Base-by-base conservation (phyloP, 1,140 invertebrate species). In the Habropoda laboriosa region DNA sequence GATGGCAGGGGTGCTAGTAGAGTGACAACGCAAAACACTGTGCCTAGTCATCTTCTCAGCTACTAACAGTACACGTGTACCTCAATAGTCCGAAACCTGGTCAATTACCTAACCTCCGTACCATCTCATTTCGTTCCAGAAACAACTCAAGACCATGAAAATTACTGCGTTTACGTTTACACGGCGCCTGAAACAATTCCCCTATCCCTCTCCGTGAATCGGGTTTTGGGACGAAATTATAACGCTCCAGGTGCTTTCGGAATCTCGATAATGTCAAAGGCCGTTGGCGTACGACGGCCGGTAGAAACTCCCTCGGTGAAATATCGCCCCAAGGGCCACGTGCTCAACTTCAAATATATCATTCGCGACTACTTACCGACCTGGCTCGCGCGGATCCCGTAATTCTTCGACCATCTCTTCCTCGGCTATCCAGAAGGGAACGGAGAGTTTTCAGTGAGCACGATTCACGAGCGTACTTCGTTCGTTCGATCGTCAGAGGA, bases 261-360 rank as follows among this genome's bases (percentile, higher is more conserved):
- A 84, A 87, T 87, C 79, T 79, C 86, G 83, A 87, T 87, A 87
- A 86, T 79, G 87, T 87, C 82, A 82, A 82, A 87, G 76, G 74
- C 30, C 76, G 63, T 75, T 58, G 61, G 42, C 61, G 58, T 35
- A 51, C 61, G 16, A 13, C 4, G 55, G 63, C 8, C 24, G 79
- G 51, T 74, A 40, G 61, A 81, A 80, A 82, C 68, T 78, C 66
- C 61, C n/a, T n/a, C 40, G 40, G 73, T 89, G 86, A 88, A 89
- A 88, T 88, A 89, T 89, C 64, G 82, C 63, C 53, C 51, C n/a
- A 16, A 30, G 61, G 60, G 81, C 84, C 80, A 80, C 83, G 78
- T 81, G 86, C 77, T 82, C 82, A 83, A 81, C 66, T 85, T 80
- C 57, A 85, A 87, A 89, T 89, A 89, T 89, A 89, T 89, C 87